Evolutionary conservation across 2,888 invertebrate genomes (phyloP).

Genomic region (Heliothis peltigera): DNA sequence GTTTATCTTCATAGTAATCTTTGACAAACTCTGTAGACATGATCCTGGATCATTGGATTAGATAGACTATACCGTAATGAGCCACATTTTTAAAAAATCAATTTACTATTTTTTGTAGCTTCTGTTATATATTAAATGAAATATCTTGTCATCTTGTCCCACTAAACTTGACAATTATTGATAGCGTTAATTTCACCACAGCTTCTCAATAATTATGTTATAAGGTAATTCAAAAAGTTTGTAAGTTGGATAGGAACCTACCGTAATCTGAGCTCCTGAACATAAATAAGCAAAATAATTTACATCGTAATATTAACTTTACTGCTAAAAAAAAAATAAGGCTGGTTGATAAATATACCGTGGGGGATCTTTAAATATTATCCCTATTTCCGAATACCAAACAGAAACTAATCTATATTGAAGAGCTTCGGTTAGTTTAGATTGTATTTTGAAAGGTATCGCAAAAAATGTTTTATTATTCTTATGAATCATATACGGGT

Average conservation of each 20-base stretch:
- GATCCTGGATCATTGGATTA: constrained; percentile 14
- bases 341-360: no score
- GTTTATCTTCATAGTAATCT: constrained; percentile 60
- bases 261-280: no score
- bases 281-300: no score
- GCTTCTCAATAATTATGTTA: background rate
- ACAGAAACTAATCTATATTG: constrained; percentile 41
- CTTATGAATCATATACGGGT: background rate
- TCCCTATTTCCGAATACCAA: constrained; percentile 36
- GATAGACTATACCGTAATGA: background rate
- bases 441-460: constrained; percentile 37
- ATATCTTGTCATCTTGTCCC: constrained; percentile 6
- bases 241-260: no score
- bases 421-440: constrained; percentile 40
- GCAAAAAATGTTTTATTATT: constrained; percentile 8
- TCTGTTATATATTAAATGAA: background rate
- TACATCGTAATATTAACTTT: no score
- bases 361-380: constrained; percentile 17
- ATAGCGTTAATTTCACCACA: constrained; percentile 5
- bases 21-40: constrained; percentile 32
- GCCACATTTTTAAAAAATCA: constrained; percentile 18
- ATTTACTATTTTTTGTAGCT: background rate
- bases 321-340: no score
- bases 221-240: no score
- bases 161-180: constrained; percentile 9